phyloP scores from a whole-genome alignment of 2,113 vertebrate species.

The Garra rufa region DNA sequence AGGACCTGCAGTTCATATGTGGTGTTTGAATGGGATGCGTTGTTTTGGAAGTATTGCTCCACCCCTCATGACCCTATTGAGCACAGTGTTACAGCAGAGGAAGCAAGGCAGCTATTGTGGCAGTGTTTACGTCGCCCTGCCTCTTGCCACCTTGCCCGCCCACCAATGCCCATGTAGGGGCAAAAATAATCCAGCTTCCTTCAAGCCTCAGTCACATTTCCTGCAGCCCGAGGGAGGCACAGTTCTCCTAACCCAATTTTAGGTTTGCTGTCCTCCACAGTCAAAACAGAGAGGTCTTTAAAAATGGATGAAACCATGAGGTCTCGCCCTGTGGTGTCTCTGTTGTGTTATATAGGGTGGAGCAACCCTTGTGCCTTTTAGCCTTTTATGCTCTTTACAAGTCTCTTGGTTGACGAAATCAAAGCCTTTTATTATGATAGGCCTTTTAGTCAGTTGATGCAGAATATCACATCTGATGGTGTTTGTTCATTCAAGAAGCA shows the following conservation, averaged over 20 bases:
- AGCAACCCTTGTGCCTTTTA: neutral
- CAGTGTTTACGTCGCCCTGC: conserved; percentile 31
- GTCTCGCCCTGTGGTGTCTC: conserved; percentile 28
- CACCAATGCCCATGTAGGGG: conserved; percentile 51
- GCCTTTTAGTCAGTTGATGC: neutral
- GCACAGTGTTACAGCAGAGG: conserved; percentile 28
- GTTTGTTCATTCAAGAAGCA: neutral
- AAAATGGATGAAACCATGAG: conserved; percentile 46
- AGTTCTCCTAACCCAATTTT: conserved; percentile 49
- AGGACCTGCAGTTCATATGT: neutral
- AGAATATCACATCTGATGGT: neutral
- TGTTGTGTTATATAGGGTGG: conserved; percentile 16
- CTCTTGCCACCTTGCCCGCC: conserved; percentile 36
- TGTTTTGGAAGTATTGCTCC: conserved; percentile 28
- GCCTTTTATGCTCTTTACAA: conserved; percentile 21
- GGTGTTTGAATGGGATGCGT: conserved; percentile 22
- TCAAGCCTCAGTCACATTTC: conserved; percentile 29
- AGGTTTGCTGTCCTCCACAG: conserved; percentile 28
- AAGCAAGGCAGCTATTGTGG: conserved; percentile 45
- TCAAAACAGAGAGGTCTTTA: conserved; percentile 47
- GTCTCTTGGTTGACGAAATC: neutral
- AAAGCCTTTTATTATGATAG: conserved; percentile 27
- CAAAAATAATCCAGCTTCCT: conserved; percentile 46
- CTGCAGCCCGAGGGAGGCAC: conserved; percentile 34
- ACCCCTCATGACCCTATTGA: conserved; percentile 2